These are phyloP conservation scores for Alaudala cheleensis DNA, from an alignment of 2,113 vertebrate genomes.

Conservation along the genomic window DNA sequence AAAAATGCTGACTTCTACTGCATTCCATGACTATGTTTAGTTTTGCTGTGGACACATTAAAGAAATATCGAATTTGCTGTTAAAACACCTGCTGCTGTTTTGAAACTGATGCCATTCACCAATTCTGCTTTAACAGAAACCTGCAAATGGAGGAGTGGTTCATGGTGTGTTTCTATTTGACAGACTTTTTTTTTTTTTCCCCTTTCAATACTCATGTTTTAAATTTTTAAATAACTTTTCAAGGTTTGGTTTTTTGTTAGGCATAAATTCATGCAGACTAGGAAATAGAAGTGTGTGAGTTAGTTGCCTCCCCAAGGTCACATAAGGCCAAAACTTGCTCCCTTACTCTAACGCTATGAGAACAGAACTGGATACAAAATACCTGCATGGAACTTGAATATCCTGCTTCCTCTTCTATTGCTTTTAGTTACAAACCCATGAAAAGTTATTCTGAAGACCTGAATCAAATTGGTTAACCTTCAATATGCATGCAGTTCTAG, in stretches of 20 bases:
- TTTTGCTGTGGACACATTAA: not conserved
- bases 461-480: not conserved
- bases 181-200: accelerated
- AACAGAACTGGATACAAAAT: not conserved
- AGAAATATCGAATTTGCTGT: not conserved
- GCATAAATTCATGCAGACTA: not conserved
- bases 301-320: not conserved
- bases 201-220: not conserved
- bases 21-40: not conserved
- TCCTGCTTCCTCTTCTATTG: not conserved
- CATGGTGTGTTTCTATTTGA: not conserved
- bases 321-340: not conserved
- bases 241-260: not conserved
- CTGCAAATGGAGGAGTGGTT: not conserved
- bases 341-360: not conserved
- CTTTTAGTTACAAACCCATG: not conserved
- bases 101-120: accelerated
- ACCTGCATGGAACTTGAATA: not conserved
- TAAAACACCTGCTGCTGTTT: not conserved
- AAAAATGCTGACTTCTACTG: not conserved
- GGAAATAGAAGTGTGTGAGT: not conserved
- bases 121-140: not conserved
- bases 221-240: not conserved
- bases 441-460: not conserved
- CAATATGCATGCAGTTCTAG: not conserved